phyloP scores from a whole-genome alignment of 1,140 invertebrate species.

The Drosophila mojavensis region DNA sequence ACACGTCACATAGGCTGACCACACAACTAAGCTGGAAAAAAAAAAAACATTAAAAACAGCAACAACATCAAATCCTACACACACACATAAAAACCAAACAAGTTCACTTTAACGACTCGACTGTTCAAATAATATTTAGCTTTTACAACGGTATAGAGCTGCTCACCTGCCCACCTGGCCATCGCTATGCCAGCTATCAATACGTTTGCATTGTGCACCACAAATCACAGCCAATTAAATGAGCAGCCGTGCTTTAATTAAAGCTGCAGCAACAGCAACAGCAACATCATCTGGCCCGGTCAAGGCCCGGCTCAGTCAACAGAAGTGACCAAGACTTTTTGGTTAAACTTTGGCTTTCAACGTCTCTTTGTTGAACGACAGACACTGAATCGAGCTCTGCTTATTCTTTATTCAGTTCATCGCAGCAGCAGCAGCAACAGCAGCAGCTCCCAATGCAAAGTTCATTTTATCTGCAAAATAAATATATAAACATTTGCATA shows the following conservation, averaged over 20 bases:
- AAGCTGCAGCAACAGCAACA: constrained; percentile 32
- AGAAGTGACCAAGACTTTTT: constrained; percentile 66
- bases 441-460: too few species aligned
- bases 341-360: constrained; percentile 22
- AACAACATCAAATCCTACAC: background rate
- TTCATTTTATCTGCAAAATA: too few species aligned
- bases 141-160: constrained; percentile 10
- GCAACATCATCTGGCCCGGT: background rate
- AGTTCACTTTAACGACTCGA: constrained; percentile 45
- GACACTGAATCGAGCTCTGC: too few species aligned
- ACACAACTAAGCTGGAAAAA: constrained; percentile 46
- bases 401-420: too few species aligned
- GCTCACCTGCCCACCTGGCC: background rate
- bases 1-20: constrained; percentile 46
- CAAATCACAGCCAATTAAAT: constrained; percentile 80
- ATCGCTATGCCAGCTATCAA: constrained; percentile 51
- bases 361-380: too few species aligned
- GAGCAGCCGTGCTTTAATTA: constrained; percentile 72
- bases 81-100: constrained; percentile 29
- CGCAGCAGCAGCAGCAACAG: too few species aligned
- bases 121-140: constrained; percentile 37
- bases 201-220: constrained; percentile 65
- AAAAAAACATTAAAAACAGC: constrained; percentile 23
- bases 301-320: constrained; percentile 18
- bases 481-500: too few species aligned